Base-by-base conservation (phyloP, 2,113 vertebrate species). In the Chloebia gouldiae region DNA sequence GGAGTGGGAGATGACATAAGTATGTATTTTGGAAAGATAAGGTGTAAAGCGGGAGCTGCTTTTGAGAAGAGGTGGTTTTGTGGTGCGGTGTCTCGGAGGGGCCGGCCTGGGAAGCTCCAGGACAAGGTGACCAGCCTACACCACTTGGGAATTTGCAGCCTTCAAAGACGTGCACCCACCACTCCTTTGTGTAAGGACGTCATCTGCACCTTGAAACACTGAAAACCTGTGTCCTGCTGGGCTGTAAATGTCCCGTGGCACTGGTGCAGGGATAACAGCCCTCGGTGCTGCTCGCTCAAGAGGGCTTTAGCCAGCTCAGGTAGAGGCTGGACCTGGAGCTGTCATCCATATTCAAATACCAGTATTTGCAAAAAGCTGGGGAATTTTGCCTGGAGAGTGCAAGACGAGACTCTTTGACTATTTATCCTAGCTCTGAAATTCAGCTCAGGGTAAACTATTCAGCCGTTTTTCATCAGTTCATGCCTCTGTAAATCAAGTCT, bases 201-300 rank as follows among this genome's bases (percentile, higher is more conserved):
- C 53, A 54, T 44, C 23, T 2, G 2, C 15, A n/a, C 31, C 53
- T 22, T n/a, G 25, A 50, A 49, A 24, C 44, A 7, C 1, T 15
- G 53, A 35, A 22, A 31, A 27, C 0, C 0, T 53, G 27, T 47
- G 57, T 28, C 27, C 0, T 64, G n/a, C 78, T 54, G 50, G 3
- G 54, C 33, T 61, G 8, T n/a, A 15, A 35, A 28, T 19, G 70
- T 56, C n/a, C 60, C 10, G 2, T 30, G 56, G 69, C 10, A 7
- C 40, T 28, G 35, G 11, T 47, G 73, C n/a, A 53, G 65, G 30
- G 70, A 3, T 54, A 56, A 33, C 3, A 0, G 6, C 49, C 0
- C 0, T 12, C 5, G 35, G 31, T 60, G 54, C 31, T 91, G 56
- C 54, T 86, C 60, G 63, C 84, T 60, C 13, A 14, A 20, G 56